These are phyloP conservation scores for Ariopsis seemanni DNA, from an alignment of 2,113 vertebrate genomes.

Conservation along the genomic window DNA sequence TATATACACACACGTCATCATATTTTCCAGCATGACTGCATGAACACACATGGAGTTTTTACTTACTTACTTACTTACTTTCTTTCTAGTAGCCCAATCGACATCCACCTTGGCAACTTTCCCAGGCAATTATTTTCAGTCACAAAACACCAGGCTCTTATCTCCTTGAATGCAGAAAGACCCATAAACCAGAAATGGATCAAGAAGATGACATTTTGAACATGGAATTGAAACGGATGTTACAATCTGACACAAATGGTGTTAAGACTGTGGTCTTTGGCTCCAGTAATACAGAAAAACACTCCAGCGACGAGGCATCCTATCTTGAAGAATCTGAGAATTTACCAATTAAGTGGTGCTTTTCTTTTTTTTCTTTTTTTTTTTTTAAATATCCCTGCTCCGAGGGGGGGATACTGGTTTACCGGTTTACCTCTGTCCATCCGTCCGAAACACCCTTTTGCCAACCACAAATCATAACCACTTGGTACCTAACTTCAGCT, in stretches of 20 bases:
- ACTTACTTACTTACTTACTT: too few species aligned
- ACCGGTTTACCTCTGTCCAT: too few species aligned
- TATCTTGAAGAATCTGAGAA: not conserved
- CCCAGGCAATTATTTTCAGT: conserved; percentile 28
- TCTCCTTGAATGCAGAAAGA: conserved; percentile 2
- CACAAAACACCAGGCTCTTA: not conserved
- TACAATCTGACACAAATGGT: not conserved
- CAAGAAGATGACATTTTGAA: conserved; percentile 8
- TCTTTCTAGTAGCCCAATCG: not conserved
- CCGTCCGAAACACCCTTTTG: too few species aligned
- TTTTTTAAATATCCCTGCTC: too few species aligned
- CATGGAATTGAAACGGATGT: not conserved
- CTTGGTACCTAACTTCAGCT: too few species aligned
- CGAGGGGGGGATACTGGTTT: too few species aligned
- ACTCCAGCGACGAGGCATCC: not conserved
- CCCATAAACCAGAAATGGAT: not conserved
- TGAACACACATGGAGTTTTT: not conserved
- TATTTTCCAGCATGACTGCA: not conserved
- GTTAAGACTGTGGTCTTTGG: not conserved
- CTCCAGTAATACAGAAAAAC: not conserved
- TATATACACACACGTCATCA: too few species aligned
- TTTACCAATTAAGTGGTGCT: not conserved
- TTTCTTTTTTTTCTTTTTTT: too few species aligned
- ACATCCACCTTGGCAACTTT: conserved; percentile 11
- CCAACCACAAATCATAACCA: too few species aligned